Conservation (phyloP, 2,888 invertebrate genomes). For the Pandemis corylana region DNA sequence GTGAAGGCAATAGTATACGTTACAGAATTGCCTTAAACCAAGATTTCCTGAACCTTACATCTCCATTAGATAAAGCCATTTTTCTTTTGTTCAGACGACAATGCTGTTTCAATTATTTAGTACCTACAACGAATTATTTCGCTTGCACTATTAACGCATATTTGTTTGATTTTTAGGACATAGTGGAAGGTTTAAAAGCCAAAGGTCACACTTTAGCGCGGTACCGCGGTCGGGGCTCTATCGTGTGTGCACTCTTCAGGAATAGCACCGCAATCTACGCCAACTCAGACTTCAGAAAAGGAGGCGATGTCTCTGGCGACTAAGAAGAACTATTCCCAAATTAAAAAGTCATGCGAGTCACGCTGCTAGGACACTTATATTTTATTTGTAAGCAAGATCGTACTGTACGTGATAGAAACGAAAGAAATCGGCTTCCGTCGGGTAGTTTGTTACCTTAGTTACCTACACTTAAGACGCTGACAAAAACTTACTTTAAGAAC, state of each 20-base stretch:
- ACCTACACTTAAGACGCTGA: background rate
- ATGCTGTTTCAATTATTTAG: too few relatives aligned
- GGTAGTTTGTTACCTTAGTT: background rate
- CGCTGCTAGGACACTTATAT: background rate
- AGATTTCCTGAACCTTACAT: too few relatives aligned
- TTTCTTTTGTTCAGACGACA: too few relatives aligned
- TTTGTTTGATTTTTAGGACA: conserved; percentile 74
- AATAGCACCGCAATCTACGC: conserved; percentile 87
- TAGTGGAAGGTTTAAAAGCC: conserved; percentile 86
- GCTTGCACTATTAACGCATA: background rate
- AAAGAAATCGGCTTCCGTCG: background rate
- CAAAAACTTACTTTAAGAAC: too few relatives aligned
- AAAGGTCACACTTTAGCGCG: conserved; percentile 88
- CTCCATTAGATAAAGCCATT: too few relatives aligned
- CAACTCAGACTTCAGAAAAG: conserved; percentile 93
- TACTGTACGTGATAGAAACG: background rate
- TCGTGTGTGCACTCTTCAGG: conserved; percentile 88
- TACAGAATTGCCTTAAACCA: too few relatives aligned
- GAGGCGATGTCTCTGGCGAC: conserved; percentile 90
- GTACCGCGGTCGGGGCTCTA: conserved; percentile 87
- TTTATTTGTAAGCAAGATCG: background rate
- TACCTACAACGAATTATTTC: background rate
- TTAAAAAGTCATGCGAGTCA: background rate
- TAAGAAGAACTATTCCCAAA: conserved; percentile 64
- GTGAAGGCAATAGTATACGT: too few relatives aligned